A percentile compares a stretch with the other conserved stretches of the same genome.
Evolutionary conservation across 2,888 invertebrate species (phyloP).

Genomic region (Thalpophila matura): DNA sequence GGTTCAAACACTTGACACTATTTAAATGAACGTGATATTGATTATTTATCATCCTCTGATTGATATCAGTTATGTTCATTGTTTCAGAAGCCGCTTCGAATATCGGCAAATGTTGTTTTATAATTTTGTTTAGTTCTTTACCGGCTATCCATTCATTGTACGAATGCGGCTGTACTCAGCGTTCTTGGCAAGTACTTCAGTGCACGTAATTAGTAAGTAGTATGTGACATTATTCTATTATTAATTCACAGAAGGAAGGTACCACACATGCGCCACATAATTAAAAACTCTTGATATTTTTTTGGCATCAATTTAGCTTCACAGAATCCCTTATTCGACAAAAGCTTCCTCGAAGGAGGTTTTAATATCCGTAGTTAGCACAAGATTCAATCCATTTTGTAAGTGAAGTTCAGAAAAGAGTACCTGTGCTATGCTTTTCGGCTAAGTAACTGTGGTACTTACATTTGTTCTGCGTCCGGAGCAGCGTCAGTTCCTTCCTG

Average conservation of each 20-base stretch:
- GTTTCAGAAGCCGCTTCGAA: not conserved
- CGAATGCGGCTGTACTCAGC: not conserved
- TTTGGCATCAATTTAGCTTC: not conserved
- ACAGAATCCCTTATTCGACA: not conserved
- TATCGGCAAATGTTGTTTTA: not conserved
- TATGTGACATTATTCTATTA: slow-evolving; percentile 4
- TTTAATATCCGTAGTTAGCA: no score
- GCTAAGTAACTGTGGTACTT: slow-evolving; percentile 61
- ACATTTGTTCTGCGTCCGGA: slow-evolving; percentile 95
- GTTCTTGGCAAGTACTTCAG: slow-evolving; percentile 29
- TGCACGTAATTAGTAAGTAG: not conserved
- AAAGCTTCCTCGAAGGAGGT: not conserved
- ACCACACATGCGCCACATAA: not conserved
- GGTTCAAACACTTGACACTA: slow-evolving; percentile 27
- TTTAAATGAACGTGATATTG: slow-evolving; percentile 16
- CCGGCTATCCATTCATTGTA: not conserved
- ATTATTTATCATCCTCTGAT: slow-evolving; percentile 28
- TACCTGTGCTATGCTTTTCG: no score
- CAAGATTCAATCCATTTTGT: no score
- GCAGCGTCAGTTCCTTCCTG: slow-evolving; percentile 93
- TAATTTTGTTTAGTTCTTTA: not conserved
- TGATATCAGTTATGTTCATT: slow-evolving; percentile 8
- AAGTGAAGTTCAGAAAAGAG: no score
- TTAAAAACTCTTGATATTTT: no score
- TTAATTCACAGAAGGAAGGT: not conserved